A percentile compares a stretch with the other conserved stretches of the same genome.
phyloP scores from a whole-genome alignment of 2,797 vertebrate genomes.

The Sphenopsis melanotis region DNA sequence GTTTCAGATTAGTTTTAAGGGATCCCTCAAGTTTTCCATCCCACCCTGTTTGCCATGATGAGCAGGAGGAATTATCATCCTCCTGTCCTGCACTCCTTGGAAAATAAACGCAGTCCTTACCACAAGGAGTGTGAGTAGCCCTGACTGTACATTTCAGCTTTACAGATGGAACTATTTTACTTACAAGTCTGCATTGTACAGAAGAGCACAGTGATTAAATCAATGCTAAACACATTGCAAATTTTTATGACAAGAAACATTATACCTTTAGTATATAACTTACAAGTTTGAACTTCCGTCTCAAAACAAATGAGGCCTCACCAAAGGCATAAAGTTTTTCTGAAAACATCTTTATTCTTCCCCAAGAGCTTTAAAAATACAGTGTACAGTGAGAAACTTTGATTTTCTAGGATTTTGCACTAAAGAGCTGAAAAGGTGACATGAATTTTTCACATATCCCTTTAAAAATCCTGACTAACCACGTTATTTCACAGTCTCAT shows the following conservation, averaged over 20 bases:
- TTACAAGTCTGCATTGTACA: background rate
- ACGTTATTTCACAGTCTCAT: background rate
- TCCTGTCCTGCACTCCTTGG: background rate
- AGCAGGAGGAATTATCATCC: background rate
- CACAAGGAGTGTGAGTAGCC: background rate
- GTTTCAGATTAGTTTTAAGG: background rate
- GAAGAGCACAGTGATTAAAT: background rate
- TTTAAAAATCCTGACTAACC: background rate
- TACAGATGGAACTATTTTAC: background rate
- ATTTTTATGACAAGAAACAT: background rate
- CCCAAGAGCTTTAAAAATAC: background rate
- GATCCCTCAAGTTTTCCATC: background rate
- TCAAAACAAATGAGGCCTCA: background rate
- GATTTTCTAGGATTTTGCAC: background rate
- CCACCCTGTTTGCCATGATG: background rate
- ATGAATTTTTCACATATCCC: background rate
- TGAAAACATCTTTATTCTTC: background rate
- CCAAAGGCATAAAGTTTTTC: background rate
- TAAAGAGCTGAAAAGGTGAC: background rate
- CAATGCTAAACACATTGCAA: background rate
- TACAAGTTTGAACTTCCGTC: background rate
- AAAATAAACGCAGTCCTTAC: background rate
- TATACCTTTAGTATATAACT: background rate
- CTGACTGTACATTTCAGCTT: background rate
- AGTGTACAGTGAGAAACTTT: background rate